Evolutionary conservation across 2,888 invertebrate genomes (phyloP).

Genomic region (Atethmia centrago): DNA sequence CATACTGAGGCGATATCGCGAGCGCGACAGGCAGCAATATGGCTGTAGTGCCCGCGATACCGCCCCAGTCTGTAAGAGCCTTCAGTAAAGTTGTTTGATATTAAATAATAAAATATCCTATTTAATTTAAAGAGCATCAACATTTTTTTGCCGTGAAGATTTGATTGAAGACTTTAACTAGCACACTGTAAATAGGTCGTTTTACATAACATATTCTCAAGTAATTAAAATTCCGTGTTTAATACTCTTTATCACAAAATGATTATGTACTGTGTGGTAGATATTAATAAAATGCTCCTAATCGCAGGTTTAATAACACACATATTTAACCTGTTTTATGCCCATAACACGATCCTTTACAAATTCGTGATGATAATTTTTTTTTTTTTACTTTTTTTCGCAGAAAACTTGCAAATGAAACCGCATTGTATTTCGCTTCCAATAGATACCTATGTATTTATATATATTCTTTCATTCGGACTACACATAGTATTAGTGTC

Average conservation of each 20-base stretch:
- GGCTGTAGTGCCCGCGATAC: too few relatives aligned
- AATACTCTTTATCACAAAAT: background rate
- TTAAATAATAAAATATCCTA: background rate
- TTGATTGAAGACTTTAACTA: background rate
- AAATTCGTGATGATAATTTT: too few relatives aligned
- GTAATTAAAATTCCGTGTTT: background rate
- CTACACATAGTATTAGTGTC: too few relatives aligned
- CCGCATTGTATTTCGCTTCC: background rate
- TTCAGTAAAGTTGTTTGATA: background rate
- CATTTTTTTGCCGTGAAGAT: background rate
- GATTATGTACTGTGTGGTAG: background rate
- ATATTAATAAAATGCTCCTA: background rate
- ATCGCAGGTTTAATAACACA: too few relatives aligned
- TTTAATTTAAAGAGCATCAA: background rate
- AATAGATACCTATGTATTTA: too few relatives aligned
- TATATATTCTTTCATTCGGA: too few relatives aligned
- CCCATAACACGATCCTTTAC: constrained; percentile 1
- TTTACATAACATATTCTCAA: background rate
- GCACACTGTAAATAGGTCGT: too few relatives aligned
- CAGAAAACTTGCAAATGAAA: constrained; percentile 1
- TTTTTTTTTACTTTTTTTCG: too few relatives aligned
- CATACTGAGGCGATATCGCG: too few relatives aligned
- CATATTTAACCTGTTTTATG: too few relatives aligned
- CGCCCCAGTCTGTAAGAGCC: too few relatives aligned
- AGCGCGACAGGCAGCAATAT: too few relatives aligned